phyloP scores from a whole-genome alignment of 2,888 invertebrate species.

The Leptinotarsa tumamoca region DNA sequence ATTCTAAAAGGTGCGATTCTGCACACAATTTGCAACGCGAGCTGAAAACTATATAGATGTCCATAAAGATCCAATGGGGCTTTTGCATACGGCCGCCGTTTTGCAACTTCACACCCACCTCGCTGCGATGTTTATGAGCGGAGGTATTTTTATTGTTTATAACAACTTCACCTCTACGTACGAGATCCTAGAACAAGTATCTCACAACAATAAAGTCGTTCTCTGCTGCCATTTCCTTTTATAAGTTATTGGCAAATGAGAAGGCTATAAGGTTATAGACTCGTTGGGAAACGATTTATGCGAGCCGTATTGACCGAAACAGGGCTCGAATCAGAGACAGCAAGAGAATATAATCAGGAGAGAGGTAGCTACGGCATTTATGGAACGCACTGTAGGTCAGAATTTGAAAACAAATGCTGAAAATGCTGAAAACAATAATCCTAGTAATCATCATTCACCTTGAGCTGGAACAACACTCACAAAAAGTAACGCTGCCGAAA shows the following conservation, averaged over 20 bases:
- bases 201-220: conserved; percentile 32
- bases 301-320: neutral
- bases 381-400: too few species aligned
- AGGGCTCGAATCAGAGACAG: neutral
- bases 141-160: conserved; percentile 60
- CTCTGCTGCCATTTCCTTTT: conserved; percentile 1
- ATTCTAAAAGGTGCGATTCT: conserved; percentile 64
- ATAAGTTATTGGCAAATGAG: conserved; percentile 21
- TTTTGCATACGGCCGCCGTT: conserved; percentile 56
- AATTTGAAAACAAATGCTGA: too few species aligned
- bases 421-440: too few species aligned
- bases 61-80: conserved; percentile 47
- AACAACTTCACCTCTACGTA: conserved; percentile 55
- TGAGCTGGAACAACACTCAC: too few species aligned
- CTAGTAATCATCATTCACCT: too few species aligned
- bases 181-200: conserved; percentile 45
- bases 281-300: conserved; percentile 21
- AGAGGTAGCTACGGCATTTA: neutral
- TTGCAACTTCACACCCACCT: conserved; percentile 61
- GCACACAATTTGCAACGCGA: conserved; percentile 65
- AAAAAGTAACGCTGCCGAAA: too few species aligned
- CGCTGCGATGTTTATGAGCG: conserved; percentile 52
- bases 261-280: conserved; percentile 17
- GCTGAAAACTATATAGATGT: conserved; percentile 48
- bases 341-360: neutral